Conservation (phyloP, 2,888 invertebrate genomes). For the Andrena fulva region DNA sequence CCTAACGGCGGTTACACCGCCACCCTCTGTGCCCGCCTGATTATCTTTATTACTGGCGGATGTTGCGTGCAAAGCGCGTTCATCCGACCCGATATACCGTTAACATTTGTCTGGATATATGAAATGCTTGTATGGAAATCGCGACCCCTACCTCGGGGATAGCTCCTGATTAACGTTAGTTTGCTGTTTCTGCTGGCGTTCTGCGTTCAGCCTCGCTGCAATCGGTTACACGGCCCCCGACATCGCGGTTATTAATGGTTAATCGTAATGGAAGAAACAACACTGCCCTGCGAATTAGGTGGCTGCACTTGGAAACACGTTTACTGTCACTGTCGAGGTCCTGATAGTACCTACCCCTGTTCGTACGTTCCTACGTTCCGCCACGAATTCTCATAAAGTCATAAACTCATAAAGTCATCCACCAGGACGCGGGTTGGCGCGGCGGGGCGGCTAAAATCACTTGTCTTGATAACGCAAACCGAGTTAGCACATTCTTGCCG, state of each 20-base stretch:
- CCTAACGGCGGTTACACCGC: conserved; percentile 28
- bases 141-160: conserved; percentile 16
- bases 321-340: neutral
- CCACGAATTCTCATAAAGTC: neutral
- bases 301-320: neutral
- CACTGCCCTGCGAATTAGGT: conserved; percentile 8
- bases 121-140: conserved; percentile 59
- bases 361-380: neutral
- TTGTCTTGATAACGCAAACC: conserved; percentile 7
- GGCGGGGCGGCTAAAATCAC: neutral
- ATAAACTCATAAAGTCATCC: no score
- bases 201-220: conserved; percentile 16
- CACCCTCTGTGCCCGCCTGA: conserved; percentile 36
- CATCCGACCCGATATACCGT: conserved; percentile 44
- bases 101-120: conserved; percentile 58
- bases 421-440: neutral
- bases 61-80: conserved; percentile 14
- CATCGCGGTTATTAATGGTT: conserved; percentile 10
- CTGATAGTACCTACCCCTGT: neutral
- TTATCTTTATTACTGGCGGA: conserved; percentile 65
- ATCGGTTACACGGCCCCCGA: neutral
- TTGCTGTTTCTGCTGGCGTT: neutral
- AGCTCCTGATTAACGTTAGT: conserved; percentile 47
- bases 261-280: conserved; percentile 8
- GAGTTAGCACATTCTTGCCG: neutral